Conservation (phyloP, 2,888 invertebrate species). For the Drosophila mimica region DNA sequence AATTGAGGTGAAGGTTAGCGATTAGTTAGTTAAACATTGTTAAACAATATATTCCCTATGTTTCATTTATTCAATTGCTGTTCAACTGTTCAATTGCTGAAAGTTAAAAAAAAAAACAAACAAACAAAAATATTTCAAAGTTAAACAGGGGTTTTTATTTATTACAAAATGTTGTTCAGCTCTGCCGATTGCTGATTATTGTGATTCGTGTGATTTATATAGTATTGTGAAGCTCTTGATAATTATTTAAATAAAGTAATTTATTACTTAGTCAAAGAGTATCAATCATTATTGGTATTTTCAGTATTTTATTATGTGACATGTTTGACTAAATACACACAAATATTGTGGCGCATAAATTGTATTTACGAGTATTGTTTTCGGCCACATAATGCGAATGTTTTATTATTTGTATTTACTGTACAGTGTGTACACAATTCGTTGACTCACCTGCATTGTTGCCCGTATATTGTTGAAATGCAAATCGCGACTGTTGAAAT, state of each 20-base stretch:
- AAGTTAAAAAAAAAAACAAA: background rate
- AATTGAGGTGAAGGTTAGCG: background rate
- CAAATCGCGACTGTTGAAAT: conserved; percentile 52
- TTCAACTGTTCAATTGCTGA: too few relatives aligned
- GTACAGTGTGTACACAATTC: conserved; percentile 9
- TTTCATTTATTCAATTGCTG: background rate
- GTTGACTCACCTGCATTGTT: conserved; percentile 24
- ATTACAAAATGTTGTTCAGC: background rate
- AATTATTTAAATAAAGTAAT: background rate
- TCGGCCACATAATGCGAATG: background rate
- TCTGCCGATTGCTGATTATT: background rate
- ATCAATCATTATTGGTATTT: background rate
- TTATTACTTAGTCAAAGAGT: background rate
- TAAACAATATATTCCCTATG: background rate
- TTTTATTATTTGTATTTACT: too few relatives aligned
- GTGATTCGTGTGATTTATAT: background rate
- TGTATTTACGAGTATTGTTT: background rate
- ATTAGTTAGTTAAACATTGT: background rate
- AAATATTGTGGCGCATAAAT: background rate
- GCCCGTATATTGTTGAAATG: conserved; percentile 48
- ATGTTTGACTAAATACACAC: background rate
- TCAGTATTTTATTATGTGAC: background rate
- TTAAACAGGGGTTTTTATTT: background rate
- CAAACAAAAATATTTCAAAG: background rate
- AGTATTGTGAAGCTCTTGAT: background rate